Evolutionary conservation across 2,888 invertebrate genomes (phyloP), one percentile per base, ranked within the genome.

Genomic region (Podotricha telesiphe): DNA sequence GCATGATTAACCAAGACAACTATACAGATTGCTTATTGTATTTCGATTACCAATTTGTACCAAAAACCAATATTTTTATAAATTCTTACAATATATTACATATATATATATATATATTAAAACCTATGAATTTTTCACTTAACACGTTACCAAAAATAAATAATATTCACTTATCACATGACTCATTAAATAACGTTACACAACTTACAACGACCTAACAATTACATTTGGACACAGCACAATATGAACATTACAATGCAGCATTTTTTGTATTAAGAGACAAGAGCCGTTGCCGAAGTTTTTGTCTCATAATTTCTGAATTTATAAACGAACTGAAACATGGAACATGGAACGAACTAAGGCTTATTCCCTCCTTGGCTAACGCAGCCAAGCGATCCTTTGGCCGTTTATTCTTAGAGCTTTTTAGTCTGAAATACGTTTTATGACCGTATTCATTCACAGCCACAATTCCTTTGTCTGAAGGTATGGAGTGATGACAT

Each of bases 271-370:
- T 61, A 7, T 74, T 63, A 28, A 74, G 70, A 56, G 74, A 71
- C 19, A 76, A 66, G 11, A 77, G 63, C 8, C 82, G 80, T 15
- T 86, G 81, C 34, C 82, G 77, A 53, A 79, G 80, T 70, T 89
- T 81, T 65, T 83, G 77, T 68, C 83, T 87, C 81, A 86, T 79
- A 62, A 81, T 69, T 76, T 90, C 89, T 22, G 77, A 73, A 74
- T 81, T 85, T 8, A 90, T 85, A 67, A 91, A 91, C 1, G 92
- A 93, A 71, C 82, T 79, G 70, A 91, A 86, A 76, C 92, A 92
- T 5, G 91, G 92, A 66, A 85, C 77, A 73, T 93, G 92, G 75
- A 90, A 92, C 3, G 90, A 86, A 73, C 90, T 91, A 19, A 91
- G 47, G 75, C 90, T 90, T 53, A 86, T 88, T 0, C 92, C 91